A percentile compares a stretch with the other conserved stretches of the same genome.
These are phyloP conservation scores for Myiagra hebetior DNA, from an alignment of 2,113 vertebrate genomes.

Conservation along the genomic window DNA sequence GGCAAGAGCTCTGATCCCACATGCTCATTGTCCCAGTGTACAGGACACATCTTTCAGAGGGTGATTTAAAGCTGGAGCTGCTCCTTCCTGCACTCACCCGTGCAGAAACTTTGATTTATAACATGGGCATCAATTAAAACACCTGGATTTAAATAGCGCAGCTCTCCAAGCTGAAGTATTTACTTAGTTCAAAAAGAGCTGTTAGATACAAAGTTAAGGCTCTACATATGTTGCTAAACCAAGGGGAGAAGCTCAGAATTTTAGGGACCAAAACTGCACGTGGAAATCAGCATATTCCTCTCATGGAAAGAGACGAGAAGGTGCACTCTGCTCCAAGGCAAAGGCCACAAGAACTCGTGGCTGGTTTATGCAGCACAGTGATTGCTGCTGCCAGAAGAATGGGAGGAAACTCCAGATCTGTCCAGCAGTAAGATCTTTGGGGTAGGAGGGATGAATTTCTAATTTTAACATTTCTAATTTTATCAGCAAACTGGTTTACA, in stretches of 20 bases:
- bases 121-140: rapidly evolving
- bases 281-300: neutral
- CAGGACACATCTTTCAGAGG: neutral
- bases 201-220: neutral
- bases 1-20: neutral
- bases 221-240: neutral
- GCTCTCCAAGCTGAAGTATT: neutral
- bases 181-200: neutral
- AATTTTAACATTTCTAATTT: neutral
- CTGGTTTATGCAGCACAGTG: neutral
- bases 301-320: neutral
- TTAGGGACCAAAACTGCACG: neutral
- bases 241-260: neutral
- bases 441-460: neutral
- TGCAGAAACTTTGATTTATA: neutral
- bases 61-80: neutral
- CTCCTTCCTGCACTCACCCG: neutral
- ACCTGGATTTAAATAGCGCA: rapidly evolving
- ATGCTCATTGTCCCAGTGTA: rapidly evolving
- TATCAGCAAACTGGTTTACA: rapidly evolving
- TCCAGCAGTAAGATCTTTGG: neutral
- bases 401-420: neutral
- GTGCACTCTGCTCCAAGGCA: neutral
- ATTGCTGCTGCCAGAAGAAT: neutral
- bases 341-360: neutral